Evolutionary conservation across 2,888 invertebrate species (phyloP).

Genomic region (Melanchra persicariae): DNA sequence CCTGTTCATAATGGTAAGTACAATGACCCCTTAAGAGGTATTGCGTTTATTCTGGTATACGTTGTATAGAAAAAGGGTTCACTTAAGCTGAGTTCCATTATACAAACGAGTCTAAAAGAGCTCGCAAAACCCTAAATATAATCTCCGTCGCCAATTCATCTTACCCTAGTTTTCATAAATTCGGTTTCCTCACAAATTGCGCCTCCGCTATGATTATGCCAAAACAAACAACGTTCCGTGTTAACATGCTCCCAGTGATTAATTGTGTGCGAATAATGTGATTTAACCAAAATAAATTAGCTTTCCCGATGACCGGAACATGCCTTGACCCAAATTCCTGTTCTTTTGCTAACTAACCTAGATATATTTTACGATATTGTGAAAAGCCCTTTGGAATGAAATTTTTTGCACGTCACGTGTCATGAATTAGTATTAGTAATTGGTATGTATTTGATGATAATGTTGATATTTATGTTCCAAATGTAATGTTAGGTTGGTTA

Average conservation of each 20-base stretch:
- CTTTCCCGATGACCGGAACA: slow-evolving; percentile 34
- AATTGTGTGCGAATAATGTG: slow-evolving; percentile 43
- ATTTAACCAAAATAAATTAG: slow-evolving; percentile 52
- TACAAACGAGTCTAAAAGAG: neutral
- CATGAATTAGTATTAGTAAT: no score
- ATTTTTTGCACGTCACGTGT: neutral
- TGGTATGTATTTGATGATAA: no score
- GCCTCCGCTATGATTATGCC: neutral
- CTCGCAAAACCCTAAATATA: neutral
- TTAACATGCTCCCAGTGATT: slow-evolving; percentile 26
- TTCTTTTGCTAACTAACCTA: slow-evolving; percentile 11
- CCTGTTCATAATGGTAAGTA: no score
- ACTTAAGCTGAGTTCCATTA: no score
- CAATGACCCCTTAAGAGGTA: no score
- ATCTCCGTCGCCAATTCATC: neutral
- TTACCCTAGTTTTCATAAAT: neutral
- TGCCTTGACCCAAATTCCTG: slow-evolving; percentile 53
- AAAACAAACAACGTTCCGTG: slow-evolving; percentile 29
- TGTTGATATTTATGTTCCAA: no score
- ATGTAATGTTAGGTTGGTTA: no score
- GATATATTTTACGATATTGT: slow-evolving; percentile 1
- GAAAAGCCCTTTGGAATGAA: neutral
- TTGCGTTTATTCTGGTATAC: no score
- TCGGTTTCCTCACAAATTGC: neutral
- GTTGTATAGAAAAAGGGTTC: no score